Conservation (phyloP, 2,888 invertebrate genomes). For the Xestia xanthographa region DNA sequence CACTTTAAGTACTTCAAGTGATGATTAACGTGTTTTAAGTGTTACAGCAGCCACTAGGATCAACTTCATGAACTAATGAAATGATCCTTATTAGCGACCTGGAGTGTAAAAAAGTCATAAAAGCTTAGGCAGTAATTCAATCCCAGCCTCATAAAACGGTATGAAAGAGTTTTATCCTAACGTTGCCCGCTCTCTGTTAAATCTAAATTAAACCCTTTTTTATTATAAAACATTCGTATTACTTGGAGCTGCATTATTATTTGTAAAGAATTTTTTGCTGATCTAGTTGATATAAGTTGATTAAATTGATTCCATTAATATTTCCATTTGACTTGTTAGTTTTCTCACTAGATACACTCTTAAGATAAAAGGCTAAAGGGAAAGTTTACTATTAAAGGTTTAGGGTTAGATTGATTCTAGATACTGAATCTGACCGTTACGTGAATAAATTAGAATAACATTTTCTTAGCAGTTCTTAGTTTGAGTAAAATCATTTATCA, state of each 20-base stretch:
- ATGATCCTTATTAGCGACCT: slow-evolving; percentile 12
- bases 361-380: background rate
- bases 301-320: slow-evolving; percentile 40
- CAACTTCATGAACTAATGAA: slow-evolving; percentile 2
- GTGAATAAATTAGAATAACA: slow-evolving; percentile 30
- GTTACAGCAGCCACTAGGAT: background rate
- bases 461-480: slow-evolving; percentile 22
- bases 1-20: no score
- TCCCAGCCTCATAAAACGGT: slow-evolving; percentile 23
- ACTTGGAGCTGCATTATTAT: slow-evolving; percentile 2
- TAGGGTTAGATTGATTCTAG: slow-evolving; percentile 16
- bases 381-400: slow-evolving; percentile 14
- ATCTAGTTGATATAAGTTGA: slow-evolving; percentile 17
- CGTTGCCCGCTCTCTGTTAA: slow-evolving; percentile 4
- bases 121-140: slow-evolving; percentile 36
- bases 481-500: slow-evolving; percentile 24
- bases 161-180: slow-evolving; percentile 21
- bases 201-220: slow-evolving; percentile 25
- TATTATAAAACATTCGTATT: slow-evolving; percentile 4
- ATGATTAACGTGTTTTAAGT: no score
- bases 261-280: slow-evolving; percentile 10
- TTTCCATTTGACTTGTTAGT: slow-evolving; percentile 14
- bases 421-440: slow-evolving; percentile 13
- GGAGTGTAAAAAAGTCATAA: slow-evolving; percentile 22
- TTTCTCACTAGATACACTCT: slow-evolving; percentile 4